Conservation (phyloP, 2,888 invertebrate species). For the Galeopsomyia nigrocyanea region DNA sequence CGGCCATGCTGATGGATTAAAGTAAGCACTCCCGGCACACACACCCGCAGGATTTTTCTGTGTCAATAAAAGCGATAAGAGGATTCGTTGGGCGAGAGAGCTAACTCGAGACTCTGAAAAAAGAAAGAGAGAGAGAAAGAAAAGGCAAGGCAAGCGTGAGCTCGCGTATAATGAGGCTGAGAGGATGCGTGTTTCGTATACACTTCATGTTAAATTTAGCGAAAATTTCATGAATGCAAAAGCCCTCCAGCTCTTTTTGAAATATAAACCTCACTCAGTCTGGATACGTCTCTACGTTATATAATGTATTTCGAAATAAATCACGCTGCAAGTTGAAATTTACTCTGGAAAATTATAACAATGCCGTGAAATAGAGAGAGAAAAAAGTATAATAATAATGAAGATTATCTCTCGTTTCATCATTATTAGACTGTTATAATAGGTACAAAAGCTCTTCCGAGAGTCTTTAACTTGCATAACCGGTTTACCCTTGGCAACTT, state of each 20-base stretch:
- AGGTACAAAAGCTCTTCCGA: conserved; percentile 28
- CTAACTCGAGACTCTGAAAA: background rate
- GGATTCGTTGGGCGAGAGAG: conserved; percentile 10
- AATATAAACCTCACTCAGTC: too few species aligned
- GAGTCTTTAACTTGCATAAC: conserved; percentile 35
- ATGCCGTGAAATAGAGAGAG: too few species aligned
- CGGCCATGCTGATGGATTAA: conserved; percentile 47
- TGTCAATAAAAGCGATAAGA: conserved; percentile 38
- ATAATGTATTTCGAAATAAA: too few species aligned
- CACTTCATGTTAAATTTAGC: conserved; percentile 11
- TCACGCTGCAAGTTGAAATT: too few species aligned
- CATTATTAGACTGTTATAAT: conserved; percentile 15
- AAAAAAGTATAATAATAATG: too few species aligned
- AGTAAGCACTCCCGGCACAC: conserved; percentile 36
- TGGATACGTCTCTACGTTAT: too few species aligned
- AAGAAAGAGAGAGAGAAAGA: background rate
- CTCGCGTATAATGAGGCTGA: conserved; percentile 38
- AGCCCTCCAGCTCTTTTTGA: too few species aligned
- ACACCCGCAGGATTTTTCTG: conserved; percentile 38
- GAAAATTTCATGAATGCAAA: background rate
- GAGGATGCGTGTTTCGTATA: background rate
- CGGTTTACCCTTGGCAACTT: conserved; percentile 23
- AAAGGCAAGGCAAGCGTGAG: conserved; percentile 10
- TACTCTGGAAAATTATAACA: too few species aligned
- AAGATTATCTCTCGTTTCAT: conserved; percentile 20